phyloP scores from a whole-genome alignment of 2,888 invertebrate genomes.

The Caenorhabditis sp. region DNA sequence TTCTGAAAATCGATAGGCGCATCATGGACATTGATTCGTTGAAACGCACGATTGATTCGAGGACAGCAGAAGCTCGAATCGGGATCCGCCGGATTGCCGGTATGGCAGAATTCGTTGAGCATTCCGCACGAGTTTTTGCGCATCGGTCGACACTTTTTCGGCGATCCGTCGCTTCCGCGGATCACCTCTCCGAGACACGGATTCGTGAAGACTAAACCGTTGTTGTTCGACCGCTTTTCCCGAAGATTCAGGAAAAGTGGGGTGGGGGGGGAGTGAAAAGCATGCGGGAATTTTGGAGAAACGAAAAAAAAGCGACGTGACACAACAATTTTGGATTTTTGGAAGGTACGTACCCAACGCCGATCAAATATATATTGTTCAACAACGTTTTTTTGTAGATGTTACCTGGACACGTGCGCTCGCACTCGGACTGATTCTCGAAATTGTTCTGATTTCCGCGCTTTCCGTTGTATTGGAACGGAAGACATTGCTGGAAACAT shows the following conservation, averaged over 20 bases:
- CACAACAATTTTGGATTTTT: neutral
- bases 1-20: slow-evolving; percentile 53
- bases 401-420: slow-evolving; percentile 78
- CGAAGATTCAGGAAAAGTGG: neutral
- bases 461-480: slow-evolving; percentile 79
- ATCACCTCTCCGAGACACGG: slow-evolving; percentile 70
- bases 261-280: neutral
- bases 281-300: neutral
- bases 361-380: slow-evolving; percentile 31
- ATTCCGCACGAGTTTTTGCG: slow-evolving; percentile 41
- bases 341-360: slow-evolving; percentile 32
- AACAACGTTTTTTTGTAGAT: neutral
- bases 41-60: slow-evolving; percentile 60
- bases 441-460: slow-evolving; percentile 79
- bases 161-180: slow-evolving; percentile 29
- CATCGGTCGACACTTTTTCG: slow-evolving; percentile 59
- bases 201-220: slow-evolving; percentile 68
- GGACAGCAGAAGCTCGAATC: slow-evolving; percentile 66
- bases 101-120: slow-evolving; percentile 63
- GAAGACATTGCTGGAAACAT: slow-evolving; percentile 70
- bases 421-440: slow-evolving; percentile 73
- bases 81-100: slow-evolving; percentile 55
- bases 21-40: neutral
- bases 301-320: neutral
- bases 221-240: neutral